Evolutionary conservation across 2,888 invertebrate species (phyloP).

Genomic region (Cheilosia grossa): DNA sequence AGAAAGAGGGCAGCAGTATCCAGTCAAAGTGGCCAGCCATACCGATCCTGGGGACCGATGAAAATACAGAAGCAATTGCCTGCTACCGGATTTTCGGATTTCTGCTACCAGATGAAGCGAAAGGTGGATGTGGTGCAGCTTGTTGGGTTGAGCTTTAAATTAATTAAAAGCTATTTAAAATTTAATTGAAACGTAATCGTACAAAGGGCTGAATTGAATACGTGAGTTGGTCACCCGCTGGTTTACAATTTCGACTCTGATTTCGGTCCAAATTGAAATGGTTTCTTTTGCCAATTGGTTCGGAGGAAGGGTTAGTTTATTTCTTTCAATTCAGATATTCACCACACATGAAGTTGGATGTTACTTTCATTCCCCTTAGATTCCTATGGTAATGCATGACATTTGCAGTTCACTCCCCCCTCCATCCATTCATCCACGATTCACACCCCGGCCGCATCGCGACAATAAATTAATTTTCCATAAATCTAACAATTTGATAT

Average conservation of each 20-base stretch:
- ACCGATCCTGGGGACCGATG: not conserved
- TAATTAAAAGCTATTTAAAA: slow-evolving; percentile 72
- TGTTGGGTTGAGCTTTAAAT: slow-evolving; percentile 62
- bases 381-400: too few species aligned
- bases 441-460: not conserved
- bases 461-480: slow-evolving; percentile 62
- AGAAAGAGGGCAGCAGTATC: not conserved
- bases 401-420: too few species aligned
- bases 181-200: slow-evolving; percentile 70
- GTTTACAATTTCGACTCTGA: slow-evolving; percentile 33
- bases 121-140: slow-evolving; percentile 19
- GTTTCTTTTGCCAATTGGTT: not conserved
- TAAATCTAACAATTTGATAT: slow-evolving; percentile 69
- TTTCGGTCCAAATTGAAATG: not conserved
- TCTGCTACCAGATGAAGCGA: slow-evolving; percentile 11
- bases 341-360: too few species aligned
- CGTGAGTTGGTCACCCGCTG: slow-evolving; percentile 59
- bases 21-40: not conserved
- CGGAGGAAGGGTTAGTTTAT: too few species aligned
- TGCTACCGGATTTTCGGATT: slow-evolving; percentile 45
- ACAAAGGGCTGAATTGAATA: slow-evolving; percentile 38
- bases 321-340: too few species aligned
- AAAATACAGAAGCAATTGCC: slow-evolving; percentile 45
- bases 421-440: too few species aligned
- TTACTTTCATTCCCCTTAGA: too few species aligned